phyloP scores from a whole-genome alignment of 2,797 vertebrate species.

The Liparis tanakae region DNA sequence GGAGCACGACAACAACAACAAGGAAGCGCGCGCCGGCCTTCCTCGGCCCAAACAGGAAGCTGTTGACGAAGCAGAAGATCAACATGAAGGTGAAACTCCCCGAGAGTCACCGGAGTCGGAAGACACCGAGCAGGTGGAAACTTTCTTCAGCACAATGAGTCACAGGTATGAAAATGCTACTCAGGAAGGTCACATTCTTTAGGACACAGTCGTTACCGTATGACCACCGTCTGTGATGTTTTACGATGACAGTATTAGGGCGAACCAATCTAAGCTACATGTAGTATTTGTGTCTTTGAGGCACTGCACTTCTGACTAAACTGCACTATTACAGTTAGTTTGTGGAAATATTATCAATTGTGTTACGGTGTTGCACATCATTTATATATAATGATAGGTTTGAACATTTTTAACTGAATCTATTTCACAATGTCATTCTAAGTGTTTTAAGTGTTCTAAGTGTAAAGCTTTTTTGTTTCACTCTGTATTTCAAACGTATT shows the following conservation, averaged over 20 bases:
- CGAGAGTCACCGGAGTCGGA: conserved; percentile 55
- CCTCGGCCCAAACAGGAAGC: conserved; percentile 51
- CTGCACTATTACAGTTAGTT: conserved; percentile 45
- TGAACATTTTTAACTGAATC: conserved; percentile 37
- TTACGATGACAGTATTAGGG: conserved; percentile 54
- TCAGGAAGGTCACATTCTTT: conserved; percentile 75
- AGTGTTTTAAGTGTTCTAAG: conserved; percentile 78
- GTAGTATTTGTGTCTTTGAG: conserved; percentile 54
- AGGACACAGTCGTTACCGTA: conserved; percentile 26
- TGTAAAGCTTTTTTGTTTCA: conserved; percentile 71
- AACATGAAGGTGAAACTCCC: conserved; percentile 38
- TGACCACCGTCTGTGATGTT: conserved; percentile 34
- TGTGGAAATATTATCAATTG: conserved; percentile 34
- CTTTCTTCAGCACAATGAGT: conserved; percentile 99
- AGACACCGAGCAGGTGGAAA: conserved; percentile 83
- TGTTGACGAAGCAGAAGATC: conserved; percentile 45
- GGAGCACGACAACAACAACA: conserved; percentile 41
- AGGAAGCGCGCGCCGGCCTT: conserved; percentile 24
- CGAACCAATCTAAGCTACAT: conserved; percentile 47
- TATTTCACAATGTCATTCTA: conserved; percentile 54
- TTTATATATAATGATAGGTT: conserved; percentile 22
- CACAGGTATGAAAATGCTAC: conserved; percentile 88
- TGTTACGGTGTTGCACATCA: conserved; percentile 43
- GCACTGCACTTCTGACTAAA: conserved; percentile 40
- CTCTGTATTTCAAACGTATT: conserved; percentile 51